Evolutionary conservation across 2,797 vertebrate genomes (phyloP).

Genomic region (Xiphorhynchus erythropygius): DNA sequence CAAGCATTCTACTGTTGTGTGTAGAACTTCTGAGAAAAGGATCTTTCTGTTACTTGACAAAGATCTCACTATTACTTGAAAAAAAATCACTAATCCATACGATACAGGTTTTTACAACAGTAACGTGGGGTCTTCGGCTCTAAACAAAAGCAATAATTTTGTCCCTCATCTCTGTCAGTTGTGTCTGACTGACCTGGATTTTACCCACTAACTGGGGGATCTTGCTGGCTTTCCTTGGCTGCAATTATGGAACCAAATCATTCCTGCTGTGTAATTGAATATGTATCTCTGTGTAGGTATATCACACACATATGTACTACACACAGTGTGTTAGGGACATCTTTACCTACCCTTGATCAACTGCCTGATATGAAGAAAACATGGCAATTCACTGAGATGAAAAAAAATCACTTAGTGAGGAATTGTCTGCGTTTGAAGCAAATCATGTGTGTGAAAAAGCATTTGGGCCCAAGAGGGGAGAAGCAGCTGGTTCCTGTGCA

Average conservation of each 20-base stretch:
- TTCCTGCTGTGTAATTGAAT: constrained; percentile 15
- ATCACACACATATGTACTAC: not conserved
- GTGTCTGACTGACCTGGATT: constrained; percentile 42
- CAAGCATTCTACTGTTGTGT: constrained; percentile 69
- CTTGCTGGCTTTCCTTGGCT: constrained; percentile 48
- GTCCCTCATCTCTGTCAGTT: constrained; percentile 42
- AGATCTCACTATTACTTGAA: constrained; percentile 74
- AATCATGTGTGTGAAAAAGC: not conserved
- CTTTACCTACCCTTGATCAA: constrained; percentile 32
- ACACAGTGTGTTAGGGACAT: not conserved
- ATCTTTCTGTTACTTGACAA: constrained; percentile 58
- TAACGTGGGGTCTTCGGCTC: constrained; percentile 15
- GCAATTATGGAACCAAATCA: constrained; percentile 42
- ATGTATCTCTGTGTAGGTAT: not conserved
- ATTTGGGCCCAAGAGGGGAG: not conserved
- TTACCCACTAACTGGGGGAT: not conserved
- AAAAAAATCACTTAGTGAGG: not conserved
- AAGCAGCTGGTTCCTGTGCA: not conserved
- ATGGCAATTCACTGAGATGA: not conserved
- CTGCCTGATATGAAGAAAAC: constrained; percentile 41
- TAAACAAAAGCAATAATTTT: constrained; percentile 76
- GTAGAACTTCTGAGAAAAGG: constrained; percentile 69
- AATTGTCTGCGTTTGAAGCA: not conserved
- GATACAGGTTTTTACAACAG: constrained; percentile 5
- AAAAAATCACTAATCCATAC: constrained; percentile 50